Conservation (phyloP, 2,797 vertebrate genomes). For the Macroramphosus scolopax region DNA sequence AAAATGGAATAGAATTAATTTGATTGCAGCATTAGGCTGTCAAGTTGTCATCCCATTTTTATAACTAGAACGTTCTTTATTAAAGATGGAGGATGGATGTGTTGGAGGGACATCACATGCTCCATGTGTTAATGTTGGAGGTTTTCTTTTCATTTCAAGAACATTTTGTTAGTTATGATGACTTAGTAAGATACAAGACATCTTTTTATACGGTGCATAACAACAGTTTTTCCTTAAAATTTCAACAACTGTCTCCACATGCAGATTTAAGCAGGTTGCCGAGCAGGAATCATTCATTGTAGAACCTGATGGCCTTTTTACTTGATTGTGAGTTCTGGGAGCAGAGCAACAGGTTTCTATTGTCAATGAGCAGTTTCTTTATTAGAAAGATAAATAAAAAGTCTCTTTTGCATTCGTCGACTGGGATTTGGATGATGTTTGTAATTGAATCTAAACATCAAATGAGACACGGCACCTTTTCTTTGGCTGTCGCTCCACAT, state of each 20-base stretch:
- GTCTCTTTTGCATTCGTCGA: conserved; percentile 5
- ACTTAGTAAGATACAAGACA: background rate
- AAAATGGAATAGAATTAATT: background rate
- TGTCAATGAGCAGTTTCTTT: conserved; percentile 1
- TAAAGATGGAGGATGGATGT: conserved; percentile 8
- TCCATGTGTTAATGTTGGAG: too few species aligned
- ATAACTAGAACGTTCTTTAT: conserved; percentile 7
- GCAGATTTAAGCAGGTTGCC: conserved; percentile 1
- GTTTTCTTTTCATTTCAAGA: background rate
- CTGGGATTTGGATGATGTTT: conserved; percentile 21
- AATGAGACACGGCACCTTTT: too few species aligned
- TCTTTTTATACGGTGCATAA: too few species aligned
- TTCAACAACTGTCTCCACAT: conserved; percentile 5
- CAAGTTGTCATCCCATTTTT: conserved; percentile 15
- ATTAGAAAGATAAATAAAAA: conserved; percentile 6
- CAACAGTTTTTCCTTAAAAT: too few species aligned
- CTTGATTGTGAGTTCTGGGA: background rate
- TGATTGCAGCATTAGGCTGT: conserved; percentile 17
- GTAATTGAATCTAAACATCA: too few species aligned
- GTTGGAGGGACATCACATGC: too few species aligned
- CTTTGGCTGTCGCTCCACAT: too few species aligned
- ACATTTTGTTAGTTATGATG: conserved; percentile 41
- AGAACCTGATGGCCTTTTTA: background rate
- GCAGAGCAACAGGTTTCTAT: too few species aligned
- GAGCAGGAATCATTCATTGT: conserved; percentile 1